Conservation (phyloP, 2,797 vertebrate species). For the Chelon labrosus region DNA sequence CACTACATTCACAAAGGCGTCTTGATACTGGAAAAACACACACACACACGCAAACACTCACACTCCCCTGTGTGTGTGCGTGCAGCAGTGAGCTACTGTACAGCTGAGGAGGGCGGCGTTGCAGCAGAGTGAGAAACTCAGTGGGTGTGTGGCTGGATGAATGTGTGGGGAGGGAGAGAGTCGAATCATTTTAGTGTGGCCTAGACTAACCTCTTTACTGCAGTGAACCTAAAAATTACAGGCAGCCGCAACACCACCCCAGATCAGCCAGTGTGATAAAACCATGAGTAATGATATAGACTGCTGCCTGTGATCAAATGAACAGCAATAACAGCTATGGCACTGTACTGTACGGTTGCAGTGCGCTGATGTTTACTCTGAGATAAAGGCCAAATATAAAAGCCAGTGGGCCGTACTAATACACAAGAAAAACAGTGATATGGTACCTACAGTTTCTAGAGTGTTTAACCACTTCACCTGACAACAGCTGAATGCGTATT, state of each 20-base stretch:
- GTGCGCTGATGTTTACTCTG: background rate
- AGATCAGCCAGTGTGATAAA: no score
- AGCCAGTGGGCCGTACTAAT: background rate
- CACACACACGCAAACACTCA: background rate
- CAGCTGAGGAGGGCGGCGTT: background rate
- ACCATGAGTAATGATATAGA: no score
- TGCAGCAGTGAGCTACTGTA: background rate
- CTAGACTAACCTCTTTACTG: no score
- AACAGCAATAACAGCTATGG: no score
- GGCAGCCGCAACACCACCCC: no score
- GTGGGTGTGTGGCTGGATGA: no score
- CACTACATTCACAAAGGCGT: conserved; percentile 17
- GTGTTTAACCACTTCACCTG: background rate
- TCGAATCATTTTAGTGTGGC: no score
- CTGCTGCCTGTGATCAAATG: background rate
- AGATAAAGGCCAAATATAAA: background rate
- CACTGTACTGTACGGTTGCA: background rate
- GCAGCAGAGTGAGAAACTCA: background rate
- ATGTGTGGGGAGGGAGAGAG: background rate
- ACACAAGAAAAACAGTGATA: background rate
- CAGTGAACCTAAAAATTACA: no score
- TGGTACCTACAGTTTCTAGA: background rate
- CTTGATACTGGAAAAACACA: conserved; percentile 16
- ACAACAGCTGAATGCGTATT: background rate
- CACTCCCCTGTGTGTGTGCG: background rate